Percentiles rank a stretch among this genome's conserved stretches.
These are phyloP conservation scores for Vulpes ferrilata DNA, from an alignment of 2,113 vertebrate species.

Conservation along the genomic window DNA sequence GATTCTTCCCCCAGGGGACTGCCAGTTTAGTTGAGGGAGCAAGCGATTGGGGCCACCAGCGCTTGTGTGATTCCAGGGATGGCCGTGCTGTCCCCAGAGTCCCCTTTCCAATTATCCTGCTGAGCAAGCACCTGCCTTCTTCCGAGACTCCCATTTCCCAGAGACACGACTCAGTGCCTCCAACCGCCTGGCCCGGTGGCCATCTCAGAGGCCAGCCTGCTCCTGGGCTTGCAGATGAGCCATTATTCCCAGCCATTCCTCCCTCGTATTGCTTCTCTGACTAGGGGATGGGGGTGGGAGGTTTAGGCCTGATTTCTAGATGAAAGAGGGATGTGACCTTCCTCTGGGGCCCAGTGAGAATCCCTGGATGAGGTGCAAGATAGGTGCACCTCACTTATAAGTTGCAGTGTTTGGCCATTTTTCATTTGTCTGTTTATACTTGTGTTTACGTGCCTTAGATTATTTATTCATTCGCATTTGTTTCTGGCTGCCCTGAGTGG, in stretches of 20 bases:
- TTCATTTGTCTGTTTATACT: neutral
- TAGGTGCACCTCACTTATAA: neutral
- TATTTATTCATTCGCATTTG: neutral
- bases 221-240: neutral
- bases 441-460: neutral
- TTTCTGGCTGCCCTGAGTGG: neutral
- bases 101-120: slow-evolving; percentile 74
- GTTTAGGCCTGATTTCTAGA: neutral
- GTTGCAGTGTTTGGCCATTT: neutral
- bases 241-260: neutral
- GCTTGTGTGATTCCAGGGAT: slow-evolving; percentile 47
- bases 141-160: slow-evolving; percentile 53
- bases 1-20: neutral
- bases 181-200: neutral
- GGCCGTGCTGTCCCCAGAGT: slow-evolving; percentile 53
- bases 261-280: neutral
- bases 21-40: neutral
- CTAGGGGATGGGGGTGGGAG: accelerated
- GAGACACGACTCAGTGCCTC: neutral
- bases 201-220: neutral
- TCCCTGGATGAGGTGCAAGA: neutral
- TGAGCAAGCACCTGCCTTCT: slow-evolving; percentile 73
- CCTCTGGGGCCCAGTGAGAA: neutral
- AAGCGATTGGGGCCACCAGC: slow-evolving; percentile 28
- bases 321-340: neutral